phyloP scores from a whole-genome alignment of 2,888 invertebrate genomes.

The Beris chalybata region DNA sequence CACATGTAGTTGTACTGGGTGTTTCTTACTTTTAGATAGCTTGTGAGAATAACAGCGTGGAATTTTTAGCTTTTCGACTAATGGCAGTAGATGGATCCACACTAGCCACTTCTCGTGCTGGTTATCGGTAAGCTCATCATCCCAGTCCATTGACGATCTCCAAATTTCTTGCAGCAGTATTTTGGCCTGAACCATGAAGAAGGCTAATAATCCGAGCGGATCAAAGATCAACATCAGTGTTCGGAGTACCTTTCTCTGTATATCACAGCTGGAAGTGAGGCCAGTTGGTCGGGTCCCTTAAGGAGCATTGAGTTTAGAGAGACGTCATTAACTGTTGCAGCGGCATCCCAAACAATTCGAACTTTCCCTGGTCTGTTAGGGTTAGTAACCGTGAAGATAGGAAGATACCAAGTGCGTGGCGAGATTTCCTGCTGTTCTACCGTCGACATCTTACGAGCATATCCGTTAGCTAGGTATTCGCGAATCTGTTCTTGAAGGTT shows the following conservation, averaged over 20 bases:
- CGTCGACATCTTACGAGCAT: slow-evolving; percentile 35
- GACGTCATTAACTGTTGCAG: slow-evolving; percentile 42
- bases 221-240: slow-evolving; percentile 32
- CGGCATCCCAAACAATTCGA: slow-evolving; percentile 48
- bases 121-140: too few relatives aligned
- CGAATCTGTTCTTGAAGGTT: slow-evolving; percentile 36
- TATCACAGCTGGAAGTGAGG: slow-evolving; percentile 47
- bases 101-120: slow-evolving; percentile 13
- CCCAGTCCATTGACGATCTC: slow-evolving; percentile 21
- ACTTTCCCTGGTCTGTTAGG: slow-evolving; percentile 44
- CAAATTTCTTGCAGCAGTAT: slow-evolving; percentile 40
- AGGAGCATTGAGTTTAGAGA: slow-evolving; percentile 46
- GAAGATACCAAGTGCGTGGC: slow-evolving; percentile 43
- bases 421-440: slow-evolving; percentile 32
- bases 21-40: neutral
- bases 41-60: slow-evolving; percentile 34
- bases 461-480: slow-evolving; percentile 40
- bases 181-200: slow-evolving; percentile 32
- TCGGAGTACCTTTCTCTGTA: slow-evolving; percentile 46
- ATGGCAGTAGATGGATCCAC: slow-evolving; percentile 29
- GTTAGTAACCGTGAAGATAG: slow-evolving; percentile 44
- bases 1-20: too few relatives aligned
- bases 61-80: slow-evolving; percentile 26
- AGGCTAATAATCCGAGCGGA: neutral
- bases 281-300: slow-evolving; percentile 47